These are phyloP conservation scores for Vesta saturnalis DNA, from an alignment of 2,888 invertebrate genomes.

Conservation along the genomic window DNA sequence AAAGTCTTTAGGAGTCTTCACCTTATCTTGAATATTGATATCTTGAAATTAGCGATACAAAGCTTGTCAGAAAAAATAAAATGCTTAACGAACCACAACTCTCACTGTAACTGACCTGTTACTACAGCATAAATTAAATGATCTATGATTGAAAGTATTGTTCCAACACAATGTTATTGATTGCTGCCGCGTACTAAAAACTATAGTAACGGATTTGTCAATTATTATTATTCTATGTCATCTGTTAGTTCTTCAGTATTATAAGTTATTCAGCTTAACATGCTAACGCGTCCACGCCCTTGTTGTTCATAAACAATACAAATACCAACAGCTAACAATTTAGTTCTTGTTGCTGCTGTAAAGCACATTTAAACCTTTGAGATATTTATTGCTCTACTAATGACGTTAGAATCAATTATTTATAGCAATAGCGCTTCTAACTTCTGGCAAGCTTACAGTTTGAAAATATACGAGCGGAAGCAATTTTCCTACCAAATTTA, in stretches of 20 bases:
- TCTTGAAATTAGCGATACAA: slow-evolving; percentile 45
- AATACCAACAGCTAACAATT: slow-evolving; percentile 29
- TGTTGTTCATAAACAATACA: slow-evolving; percentile 22
- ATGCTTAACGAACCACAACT: no score
- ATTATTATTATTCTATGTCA: no score
- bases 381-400: slow-evolving; percentile 31
- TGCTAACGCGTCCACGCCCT: slow-evolving; percentile 21
- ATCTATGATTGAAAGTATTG: no score
- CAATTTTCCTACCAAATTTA: slow-evolving; percentile 8
- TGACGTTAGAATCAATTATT: slow-evolving; percentile 30
- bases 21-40: slow-evolving; percentile 47
- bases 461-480: slow-evolving; percentile 7
- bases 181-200: no score
- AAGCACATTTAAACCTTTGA: slow-evolving; percentile 32
- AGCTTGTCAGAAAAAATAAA: no score
- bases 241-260: slow-evolving; percentile 32
- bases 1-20: slow-evolving; percentile 44
- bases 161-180: no score
- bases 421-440: slow-evolving; percentile 14
- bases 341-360: slow-evolving; percentile 29
- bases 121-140: no score
- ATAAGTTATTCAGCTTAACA: slow-evolving; percentile 24
- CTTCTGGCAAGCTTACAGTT: slow-evolving; percentile 12
- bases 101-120: no score
- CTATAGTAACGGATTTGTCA: no score